Base-by-base conservation (phyloP, 2,888 invertebrate species). In the Malthinus seriepunctatus region DNA sequence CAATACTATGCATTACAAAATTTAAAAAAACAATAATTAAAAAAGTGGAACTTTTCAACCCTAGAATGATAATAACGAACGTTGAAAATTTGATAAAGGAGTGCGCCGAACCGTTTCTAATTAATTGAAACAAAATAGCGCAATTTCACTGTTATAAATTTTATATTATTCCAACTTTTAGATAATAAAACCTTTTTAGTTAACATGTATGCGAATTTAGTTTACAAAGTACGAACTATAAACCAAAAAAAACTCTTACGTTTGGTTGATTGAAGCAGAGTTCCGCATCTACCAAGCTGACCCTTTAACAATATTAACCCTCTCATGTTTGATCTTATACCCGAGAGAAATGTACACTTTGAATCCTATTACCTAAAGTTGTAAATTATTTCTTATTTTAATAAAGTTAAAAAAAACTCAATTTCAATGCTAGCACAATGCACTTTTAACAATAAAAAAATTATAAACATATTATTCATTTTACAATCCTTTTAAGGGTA, bases 241-340 rank as follows among this genome's bases (percentile, higher is more conserved):
- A 34, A 50, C 44, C 38, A 42, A 49, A 46, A 53, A 51, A 53
- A 49, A 45, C 51, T 54, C 32, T 9, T 38, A 33, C 38, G 44
- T 34, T 54, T 60, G 61, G 64, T 63, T 63, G 62, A 64, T 63
- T 60, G 60, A 56, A 60, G 60, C 55, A 39, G 2, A 56, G 56
- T 60, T 60, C 56, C 56, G 51, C 52, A 11, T 56, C 31, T 48
- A 48, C 44, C 33, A 48, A 11, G 45, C 49, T 52, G 56, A 56
- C 56, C 60, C 42, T 32, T 35, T 56, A 56, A 60, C 56, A 48
- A 56, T 52, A 52, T 60, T 60, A 60, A 52, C 60, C 60, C 23
- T 60, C 51, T 49, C 37, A 34, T 56, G 60, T 60, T 56, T 48
- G 60, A 60, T 56, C 56, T 60, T 51, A 38, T 42, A 57, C 48